Evolutionary conservation across 2,888 invertebrate genomes (phyloP).

Genomic region (Netelia virgata): DNA sequence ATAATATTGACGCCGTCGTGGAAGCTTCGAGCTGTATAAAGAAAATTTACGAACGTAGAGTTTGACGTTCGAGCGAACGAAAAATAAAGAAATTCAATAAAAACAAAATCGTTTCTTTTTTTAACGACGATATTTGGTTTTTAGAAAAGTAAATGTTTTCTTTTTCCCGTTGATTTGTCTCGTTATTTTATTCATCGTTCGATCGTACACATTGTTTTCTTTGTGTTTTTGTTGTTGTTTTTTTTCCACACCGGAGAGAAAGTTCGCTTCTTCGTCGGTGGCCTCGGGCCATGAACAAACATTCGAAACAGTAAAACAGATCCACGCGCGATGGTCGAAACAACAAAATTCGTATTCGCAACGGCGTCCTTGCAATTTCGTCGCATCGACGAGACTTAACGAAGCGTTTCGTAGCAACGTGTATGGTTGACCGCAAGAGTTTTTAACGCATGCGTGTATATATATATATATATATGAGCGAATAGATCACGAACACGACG

Average conservation of each 20-base stretch:
- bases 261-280: constrained; percentile 29
- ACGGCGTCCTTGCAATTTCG: constrained; percentile 35
- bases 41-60: too few species aligned
- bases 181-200: background rate
- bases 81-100: too few species aligned
- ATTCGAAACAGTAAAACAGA: constrained; percentile 14
- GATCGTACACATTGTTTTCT: background rate
- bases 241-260: constrained; percentile 29
- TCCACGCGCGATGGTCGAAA: constrained; percentile 14
- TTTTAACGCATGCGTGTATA: background rate
- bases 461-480: constrained; percentile 1
- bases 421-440: background rate
- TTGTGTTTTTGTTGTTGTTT: constrained; percentile 3
- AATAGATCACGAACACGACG: background rate
- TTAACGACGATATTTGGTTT: background rate
- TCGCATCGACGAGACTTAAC: background rate
- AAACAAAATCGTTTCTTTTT: too few species aligned
- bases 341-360: constrained; percentile 34
- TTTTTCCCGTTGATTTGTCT: too few species aligned
- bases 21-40: too few species aligned
- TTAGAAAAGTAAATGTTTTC: background rate
- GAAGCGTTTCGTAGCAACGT: too few species aligned
- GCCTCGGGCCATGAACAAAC: background rate
- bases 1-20: too few species aligned
- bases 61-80: too few species aligned